These are phyloP conservation scores for Caenorhabditis sinica DNA, from an alignment of 2,888 invertebrate species.

Conservation along the genomic window DNA sequence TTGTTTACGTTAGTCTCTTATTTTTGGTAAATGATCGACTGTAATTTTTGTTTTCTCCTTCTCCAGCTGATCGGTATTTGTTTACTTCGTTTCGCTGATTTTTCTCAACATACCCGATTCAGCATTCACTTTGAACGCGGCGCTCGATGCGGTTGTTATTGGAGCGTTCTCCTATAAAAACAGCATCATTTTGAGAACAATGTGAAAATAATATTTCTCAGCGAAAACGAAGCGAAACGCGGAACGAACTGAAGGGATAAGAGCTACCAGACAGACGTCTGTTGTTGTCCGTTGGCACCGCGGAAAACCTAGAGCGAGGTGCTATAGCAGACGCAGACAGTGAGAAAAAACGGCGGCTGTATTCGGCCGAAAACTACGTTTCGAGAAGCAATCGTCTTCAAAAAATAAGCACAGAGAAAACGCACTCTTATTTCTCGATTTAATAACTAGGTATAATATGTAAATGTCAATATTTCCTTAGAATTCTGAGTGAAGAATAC, in stretches of 20 bases:
- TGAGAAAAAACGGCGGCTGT: slow-evolving; percentile 23
- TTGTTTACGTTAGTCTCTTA: neutral
- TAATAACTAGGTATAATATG: no score
- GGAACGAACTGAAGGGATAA: slow-evolving; percentile 41
- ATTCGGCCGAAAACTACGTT: slow-evolving; percentile 23
- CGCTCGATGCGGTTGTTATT: slow-evolving; percentile 3
- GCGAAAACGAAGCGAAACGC: neutral
- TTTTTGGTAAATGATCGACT: no score
- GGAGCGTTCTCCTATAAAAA: slow-evolving; percentile 17
- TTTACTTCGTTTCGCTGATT: neutral
- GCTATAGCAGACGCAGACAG: slow-evolving; percentile 26
- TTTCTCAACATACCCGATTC: slow-evolving; percentile 37
- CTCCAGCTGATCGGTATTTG: neutral
- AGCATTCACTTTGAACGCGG: slow-evolving; percentile 36
- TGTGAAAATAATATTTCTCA: slow-evolving; percentile 4
- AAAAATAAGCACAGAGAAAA: neutral
- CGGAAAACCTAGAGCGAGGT: neutral
- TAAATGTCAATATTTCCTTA: no score
- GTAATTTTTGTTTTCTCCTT: no score
- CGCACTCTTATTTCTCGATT: no score
- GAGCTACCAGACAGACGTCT: slow-evolving; percentile 44
- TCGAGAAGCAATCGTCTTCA: neutral
- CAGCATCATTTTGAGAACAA: neutral
- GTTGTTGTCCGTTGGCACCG: slow-evolving; percentile 47
- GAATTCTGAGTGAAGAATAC: no score